Conservation (phyloP, 1,140 invertebrate species). For the Zaprionus davidi region DNA sequence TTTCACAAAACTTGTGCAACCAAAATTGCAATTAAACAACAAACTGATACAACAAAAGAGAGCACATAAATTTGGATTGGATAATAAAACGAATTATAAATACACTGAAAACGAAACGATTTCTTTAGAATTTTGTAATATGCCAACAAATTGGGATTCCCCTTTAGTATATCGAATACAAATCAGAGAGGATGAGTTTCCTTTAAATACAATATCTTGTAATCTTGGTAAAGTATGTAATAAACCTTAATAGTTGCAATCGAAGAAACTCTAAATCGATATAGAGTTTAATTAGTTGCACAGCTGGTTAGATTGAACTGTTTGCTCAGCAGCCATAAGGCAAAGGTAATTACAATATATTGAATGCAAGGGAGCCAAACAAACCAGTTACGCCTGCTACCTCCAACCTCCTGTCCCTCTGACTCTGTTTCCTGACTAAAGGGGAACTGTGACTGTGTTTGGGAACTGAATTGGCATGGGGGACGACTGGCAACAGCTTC, state of each 20-base stretch:
- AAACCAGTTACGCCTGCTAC: conserved; percentile 30
- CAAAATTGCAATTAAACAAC: conserved; percentile 66
- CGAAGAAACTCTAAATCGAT: not conserved
- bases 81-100: conserved; percentile 1
- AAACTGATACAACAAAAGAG: not conserved
- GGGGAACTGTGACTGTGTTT: conserved; percentile 2
- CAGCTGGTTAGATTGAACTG: not conserved
- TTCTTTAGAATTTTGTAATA: too few species aligned
- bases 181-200: too few species aligned
- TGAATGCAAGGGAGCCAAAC: conserved; percentile 4
- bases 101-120: conserved; percentile 3
- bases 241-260: not conserved
- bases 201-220: not conserved
- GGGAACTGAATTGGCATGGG: not conserved
- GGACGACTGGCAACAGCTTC: conserved; percentile 1
- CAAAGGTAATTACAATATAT: conserved; percentile 20
- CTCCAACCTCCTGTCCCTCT: not conserved
- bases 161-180: too few species aligned
- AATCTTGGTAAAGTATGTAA: not conserved
- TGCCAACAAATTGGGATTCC: too few species aligned
- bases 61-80: not conserved
- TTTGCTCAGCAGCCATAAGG: not conserved
- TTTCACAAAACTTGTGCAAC: conserved; percentile 59
- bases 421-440: not conserved
- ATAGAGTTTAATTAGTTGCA: not conserved